phyloP scores from a whole-genome alignment of 2,113 vertebrate genomes.

The Bos indicus region DNA sequence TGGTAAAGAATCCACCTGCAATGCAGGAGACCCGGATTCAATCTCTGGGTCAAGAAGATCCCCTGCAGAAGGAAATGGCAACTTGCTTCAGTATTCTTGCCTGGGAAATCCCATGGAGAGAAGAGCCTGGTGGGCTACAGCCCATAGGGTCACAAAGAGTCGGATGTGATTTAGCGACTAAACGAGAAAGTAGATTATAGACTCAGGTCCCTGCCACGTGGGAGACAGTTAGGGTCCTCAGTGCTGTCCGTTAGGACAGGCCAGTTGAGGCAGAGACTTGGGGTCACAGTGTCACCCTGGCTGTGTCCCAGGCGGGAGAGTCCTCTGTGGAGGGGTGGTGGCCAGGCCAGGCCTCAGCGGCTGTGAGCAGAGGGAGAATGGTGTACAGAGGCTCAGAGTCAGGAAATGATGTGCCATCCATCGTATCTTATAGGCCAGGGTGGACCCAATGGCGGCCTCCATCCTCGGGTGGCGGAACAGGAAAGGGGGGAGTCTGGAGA shows the following conservation, averaged over 20 bases:
- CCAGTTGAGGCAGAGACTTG: background rate
- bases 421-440: background rate
- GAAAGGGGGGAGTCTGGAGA: background rate
- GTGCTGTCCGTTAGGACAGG: background rate
- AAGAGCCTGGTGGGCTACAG: background rate
- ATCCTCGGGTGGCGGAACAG: background rate
- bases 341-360: background rate
- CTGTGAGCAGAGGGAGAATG: background rate
- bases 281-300: background rate
- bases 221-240: background rate
- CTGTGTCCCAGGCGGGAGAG: too few species aligned
- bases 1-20: background rate
- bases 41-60: background rate
- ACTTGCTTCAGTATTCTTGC: background rate
- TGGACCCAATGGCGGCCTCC: background rate
- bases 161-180: background rate
- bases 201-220: background rate
- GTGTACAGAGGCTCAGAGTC: background rate
- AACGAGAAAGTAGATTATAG: background rate
- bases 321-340: background rate
- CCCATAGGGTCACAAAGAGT: background rate
- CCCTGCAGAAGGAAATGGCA: background rate
- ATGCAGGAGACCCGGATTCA: background rate
- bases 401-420: fast-evolving
- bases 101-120: background rate